Evolutionary conservation across 2,797 vertebrate species (phyloP).

Genomic region (Oryzias dopingdopingensis): DNA sequence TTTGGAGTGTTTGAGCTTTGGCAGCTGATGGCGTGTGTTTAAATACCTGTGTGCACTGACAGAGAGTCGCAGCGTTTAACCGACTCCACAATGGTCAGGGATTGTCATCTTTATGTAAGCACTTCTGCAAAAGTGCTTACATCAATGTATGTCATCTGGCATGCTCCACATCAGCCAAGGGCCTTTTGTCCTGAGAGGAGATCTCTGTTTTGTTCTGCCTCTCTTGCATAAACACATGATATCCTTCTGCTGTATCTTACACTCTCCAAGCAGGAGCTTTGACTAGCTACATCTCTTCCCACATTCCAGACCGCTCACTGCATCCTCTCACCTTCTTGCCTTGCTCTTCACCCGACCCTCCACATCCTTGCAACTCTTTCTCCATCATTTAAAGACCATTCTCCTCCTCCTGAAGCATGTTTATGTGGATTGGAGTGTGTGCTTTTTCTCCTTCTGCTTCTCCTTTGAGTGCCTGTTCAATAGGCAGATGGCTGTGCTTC

Average conservation of each 20-base stretch:
- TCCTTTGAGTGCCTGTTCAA: slow-evolving; percentile 64
- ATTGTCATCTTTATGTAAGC: slow-evolving; percentile 32
- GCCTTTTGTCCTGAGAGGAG: slow-evolving; percentile 19
- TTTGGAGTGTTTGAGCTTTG: slow-evolving; percentile 48
- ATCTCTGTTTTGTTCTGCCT: slow-evolving; percentile 30
- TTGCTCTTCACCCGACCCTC: slow-evolving; percentile 17
- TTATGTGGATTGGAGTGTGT: slow-evolving; percentile 70
- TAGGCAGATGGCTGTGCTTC: slow-evolving; percentile 70
- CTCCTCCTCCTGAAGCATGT: slow-evolving; percentile 63
- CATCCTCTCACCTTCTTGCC: slow-evolving; percentile 25
- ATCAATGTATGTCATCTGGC: slow-evolving; percentile 19
- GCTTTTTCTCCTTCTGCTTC: slow-evolving; percentile 65
- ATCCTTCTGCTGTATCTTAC: slow-evolving; percentile 29
- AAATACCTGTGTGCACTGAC: slow-evolving; percentile 14
- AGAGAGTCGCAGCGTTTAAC: slow-evolving; percentile 15
- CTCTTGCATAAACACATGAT: slow-evolving; percentile 49
- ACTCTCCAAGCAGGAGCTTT: slow-evolving; percentile 25
- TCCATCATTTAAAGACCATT: slow-evolving; percentile 52
- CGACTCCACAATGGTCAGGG: slow-evolving; percentile 7
- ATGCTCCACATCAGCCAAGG: slow-evolving; percentile 56
- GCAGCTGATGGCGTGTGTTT: slow-evolving; percentile 28
- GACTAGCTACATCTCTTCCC: slow-evolving; percentile 21
- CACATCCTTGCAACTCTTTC: slow-evolving; percentile 27
- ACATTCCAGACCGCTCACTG: slow-evolving; percentile 35
- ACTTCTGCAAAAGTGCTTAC: slow-evolving; percentile 7